Evolutionary conservation across 2,888 invertebrate genomes (phyloP), one percentile per base, ranked within the genome.

Genomic region (Formica aserva): DNA sequence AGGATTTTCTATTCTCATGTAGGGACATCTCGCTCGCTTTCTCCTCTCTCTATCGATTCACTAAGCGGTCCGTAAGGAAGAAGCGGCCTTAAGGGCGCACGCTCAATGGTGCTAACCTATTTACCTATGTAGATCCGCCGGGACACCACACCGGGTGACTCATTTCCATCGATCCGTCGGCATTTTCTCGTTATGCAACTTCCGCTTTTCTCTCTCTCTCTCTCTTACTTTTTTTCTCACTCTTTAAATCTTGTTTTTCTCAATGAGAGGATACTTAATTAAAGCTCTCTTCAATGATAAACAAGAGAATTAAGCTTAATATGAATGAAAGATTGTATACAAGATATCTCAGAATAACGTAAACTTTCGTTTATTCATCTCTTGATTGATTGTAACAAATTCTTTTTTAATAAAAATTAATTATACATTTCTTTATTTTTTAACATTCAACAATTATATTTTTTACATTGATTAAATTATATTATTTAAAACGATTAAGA

Each of bases 31-130:
- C 88, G 55, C 55, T 84, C 85, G 86, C 85, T 88, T 90, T 90
- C 89, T 89, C 88, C 75, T 80, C 85, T 91, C 85, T 80, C 86
- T 92, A 92, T 92, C 90, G 78, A 80, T 80, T 80, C 74, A 74
- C 45, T 80, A 74, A 80, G 60, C 78, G 74, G 87, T 74, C 60
- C 74, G 78, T 74, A 60, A 72, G 82, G 78, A 77, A 82, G 78
- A 80, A 82, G 67, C 82, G 60, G 80, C 35, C 38, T 81, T 83
- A 83, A 83, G 69, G 80, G 81, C 69, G 67, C 69, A 89, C 88
- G 88, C 88, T 88, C 92, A 88, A 88, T 86, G 87, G 86, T 78
- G 88, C 88, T 92, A 92, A 92, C 91, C 92, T 89, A 91, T 92
- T 92, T 92, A 89, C 87, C 89, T 88, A 87, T 84, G 90, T 86